Conservation (phyloP, 2,888 invertebrate genomes). For the Cecidostiba fungosa region DNA sequence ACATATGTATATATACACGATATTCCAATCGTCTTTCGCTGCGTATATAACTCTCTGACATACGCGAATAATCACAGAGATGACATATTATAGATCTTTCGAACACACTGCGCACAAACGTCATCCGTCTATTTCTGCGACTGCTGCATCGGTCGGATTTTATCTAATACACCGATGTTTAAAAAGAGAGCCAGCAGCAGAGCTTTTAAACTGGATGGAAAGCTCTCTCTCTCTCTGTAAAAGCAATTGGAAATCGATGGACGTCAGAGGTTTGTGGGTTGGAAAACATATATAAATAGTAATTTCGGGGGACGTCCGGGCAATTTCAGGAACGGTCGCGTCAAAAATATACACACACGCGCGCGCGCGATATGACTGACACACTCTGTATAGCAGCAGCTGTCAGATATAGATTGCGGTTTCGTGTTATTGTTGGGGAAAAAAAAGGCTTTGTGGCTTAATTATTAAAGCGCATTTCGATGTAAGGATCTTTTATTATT, state of each 20-base stretch:
- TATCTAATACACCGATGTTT: background rate
- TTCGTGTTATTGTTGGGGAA: background rate
- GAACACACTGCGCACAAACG: background rate
- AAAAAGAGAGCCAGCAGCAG: background rate
- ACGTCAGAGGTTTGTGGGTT: background rate
- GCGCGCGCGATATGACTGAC: too few relatives aligned
- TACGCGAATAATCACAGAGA: background rate
- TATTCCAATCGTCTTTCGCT: background rate
- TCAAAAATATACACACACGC: background rate
- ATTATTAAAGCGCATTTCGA: background rate
- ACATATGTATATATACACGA: background rate
- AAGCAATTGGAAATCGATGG: slow-evolving; percentile 2
- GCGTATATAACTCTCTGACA: background rate
- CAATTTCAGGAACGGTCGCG: background rate
- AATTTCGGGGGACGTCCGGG: background rate
- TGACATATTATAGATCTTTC: too few relatives aligned
- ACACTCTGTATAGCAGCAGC: background rate
- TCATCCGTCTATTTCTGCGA: background rate
- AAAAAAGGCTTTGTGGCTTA: background rate
- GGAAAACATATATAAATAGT: slow-evolving; percentile 4
- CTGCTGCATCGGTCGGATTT: background rate
- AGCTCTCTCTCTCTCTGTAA: background rate
- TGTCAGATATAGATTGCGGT: background rate
- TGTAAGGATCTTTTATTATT: background rate
- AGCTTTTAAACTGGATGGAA: background rate